Conservation (phyloP, 2,888 invertebrate species). For the Thymelicus lineola region DNA sequence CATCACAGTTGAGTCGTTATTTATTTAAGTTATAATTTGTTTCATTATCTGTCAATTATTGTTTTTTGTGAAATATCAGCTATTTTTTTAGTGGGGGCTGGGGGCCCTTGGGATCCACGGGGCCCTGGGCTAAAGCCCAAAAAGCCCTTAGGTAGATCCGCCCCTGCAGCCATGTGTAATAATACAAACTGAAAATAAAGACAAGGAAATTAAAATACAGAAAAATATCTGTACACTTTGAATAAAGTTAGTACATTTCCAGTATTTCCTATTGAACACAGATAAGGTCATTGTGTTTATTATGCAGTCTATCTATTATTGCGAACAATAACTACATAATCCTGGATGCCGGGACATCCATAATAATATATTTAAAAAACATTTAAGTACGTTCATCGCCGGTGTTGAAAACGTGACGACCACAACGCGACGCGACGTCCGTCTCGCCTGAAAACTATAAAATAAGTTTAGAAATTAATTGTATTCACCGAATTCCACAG, state of each 20-base stretch:
- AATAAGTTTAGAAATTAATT: constrained; percentile 34
- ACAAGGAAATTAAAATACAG: too few relatives aligned
- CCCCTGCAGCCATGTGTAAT: too few relatives aligned
- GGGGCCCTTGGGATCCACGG: too few relatives aligned
- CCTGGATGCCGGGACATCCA: constrained; percentile 4
- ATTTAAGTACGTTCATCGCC: neutral
- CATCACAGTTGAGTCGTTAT: too few relatives aligned
- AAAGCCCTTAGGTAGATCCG: too few relatives aligned
- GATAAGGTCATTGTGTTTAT: neutral
- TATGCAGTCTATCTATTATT: neutral
- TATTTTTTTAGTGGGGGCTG: too few relatives aligned
- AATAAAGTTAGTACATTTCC: neutral
- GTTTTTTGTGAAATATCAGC: too few relatives aligned
- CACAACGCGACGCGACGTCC: neutral
- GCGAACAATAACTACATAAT: neutral
- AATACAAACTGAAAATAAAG: too few relatives aligned
- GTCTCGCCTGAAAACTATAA: constrained; percentile 12
- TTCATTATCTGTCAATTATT: too few relatives aligned
- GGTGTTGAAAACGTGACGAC: neutral
- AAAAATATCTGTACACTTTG: neutral
- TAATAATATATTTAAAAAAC: constrained; percentile 7
- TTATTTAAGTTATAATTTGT: too few relatives aligned
- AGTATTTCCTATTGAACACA: neutral
- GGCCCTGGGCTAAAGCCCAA: too few relatives aligned
- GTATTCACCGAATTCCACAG: constrained; percentile 37